Evolutionary conservation across 2,888 invertebrate species (phyloP), one percentile per base, ranked within the genome.

Genomic region (Kryphioiulus occultus): DNA sequence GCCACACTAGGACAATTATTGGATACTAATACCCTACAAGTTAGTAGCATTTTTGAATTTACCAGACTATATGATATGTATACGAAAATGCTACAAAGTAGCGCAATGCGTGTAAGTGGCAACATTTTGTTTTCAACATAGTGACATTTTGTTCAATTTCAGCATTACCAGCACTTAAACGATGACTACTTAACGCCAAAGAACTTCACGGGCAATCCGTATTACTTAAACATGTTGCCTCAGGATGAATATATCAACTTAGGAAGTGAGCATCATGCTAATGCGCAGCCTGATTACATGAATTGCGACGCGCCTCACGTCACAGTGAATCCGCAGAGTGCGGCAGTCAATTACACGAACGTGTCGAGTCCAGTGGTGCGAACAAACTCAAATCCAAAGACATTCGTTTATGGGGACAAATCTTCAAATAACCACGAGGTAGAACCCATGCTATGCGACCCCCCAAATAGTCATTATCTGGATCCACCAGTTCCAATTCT

Each of bases 101-200:
- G 9, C 39, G 9, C 39, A 39, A 39, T 39, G 3, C 9, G 39
- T 3, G 3, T 39, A 9, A 5, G 39, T 39, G 39, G 5, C 9
- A 39, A 39, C 39, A 39, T 39, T 5, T 5, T 39, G 9, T 3
- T 39, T 39, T 39, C 39, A 86, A 86, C 1, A 4, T 85, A 12
- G 22, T n/a, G 5, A 44, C 5, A 44, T 39, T 10, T 30, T 35
- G 19, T 30, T 88, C 85, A 0, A 39, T 78, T 78, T 32, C 78
- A 89, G 89, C 88, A 88, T 53, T 89, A 89, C 42, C 35, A 68
- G 4, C 59, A 88, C 19, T 86, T 88, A 30, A 89, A 89, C 44
- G 87, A 87, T 22, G 59, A 53, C 44, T 88, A 68, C 78, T 35
- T 86, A 32, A 44, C 35, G 35, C 39, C 82, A 42, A 35, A 68